Conservation (phyloP, 2,113 vertebrate genomes). For the Atlantisia rogersi region DNA sequence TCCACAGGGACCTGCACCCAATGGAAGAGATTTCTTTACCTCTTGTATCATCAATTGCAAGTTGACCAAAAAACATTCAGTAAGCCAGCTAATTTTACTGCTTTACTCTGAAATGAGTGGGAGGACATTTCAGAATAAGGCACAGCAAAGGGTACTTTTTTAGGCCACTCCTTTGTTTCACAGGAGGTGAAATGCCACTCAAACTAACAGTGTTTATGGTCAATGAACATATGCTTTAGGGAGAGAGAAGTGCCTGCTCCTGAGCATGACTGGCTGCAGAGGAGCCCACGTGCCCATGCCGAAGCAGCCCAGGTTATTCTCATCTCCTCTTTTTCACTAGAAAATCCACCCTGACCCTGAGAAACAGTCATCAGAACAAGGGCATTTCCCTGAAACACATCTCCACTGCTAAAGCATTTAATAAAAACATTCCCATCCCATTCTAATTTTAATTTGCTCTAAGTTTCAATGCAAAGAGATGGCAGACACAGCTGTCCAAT, state of each 20-base stretch:
- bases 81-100: background rate
- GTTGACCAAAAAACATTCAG: background rate
- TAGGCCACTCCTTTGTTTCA: background rate
- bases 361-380: constrained; percentile 18
- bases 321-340: background rate
- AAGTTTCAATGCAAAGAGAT: background rate
- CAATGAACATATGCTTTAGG: background rate
- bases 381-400: constrained; percentile 19
- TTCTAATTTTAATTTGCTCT: constrained; percentile 42
- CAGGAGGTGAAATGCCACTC: background rate
- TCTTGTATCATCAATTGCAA: background rate
- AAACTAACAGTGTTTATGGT: accelerated
- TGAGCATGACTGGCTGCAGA: accelerated
- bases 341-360: constrained; percentile 38
- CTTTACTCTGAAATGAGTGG: background rate
- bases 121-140: background rate
- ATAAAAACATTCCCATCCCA: constrained; percentile 56
- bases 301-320: background rate
- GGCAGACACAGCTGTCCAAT: background rate
- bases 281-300: background rate
- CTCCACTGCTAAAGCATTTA: constrained; percentile 1
- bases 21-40: background rate
- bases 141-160: background rate
- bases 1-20: background rate
- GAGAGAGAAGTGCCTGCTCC: background rate